phyloP scores from a whole-genome alignment of 1,140 invertebrate species.

The Colletes gigas region DNA sequence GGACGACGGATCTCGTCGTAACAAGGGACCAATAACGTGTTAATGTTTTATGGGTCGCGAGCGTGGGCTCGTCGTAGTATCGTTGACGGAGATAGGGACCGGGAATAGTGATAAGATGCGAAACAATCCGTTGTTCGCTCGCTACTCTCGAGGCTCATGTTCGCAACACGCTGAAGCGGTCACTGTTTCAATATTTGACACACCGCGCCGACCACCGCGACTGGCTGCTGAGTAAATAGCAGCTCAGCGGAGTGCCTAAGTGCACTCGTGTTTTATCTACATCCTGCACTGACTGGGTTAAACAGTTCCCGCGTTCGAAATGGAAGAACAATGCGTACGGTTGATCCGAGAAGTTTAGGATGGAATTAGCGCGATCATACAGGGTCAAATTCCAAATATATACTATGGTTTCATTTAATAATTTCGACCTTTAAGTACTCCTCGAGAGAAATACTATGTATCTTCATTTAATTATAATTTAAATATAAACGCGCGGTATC shows the following conservation, averaged over 20 bases:
- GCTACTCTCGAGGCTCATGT: not conserved
- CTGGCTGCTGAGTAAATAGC: not conserved
- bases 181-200: not conserved
- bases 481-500: too few relatives aligned
- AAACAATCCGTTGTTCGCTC: too few relatives aligned
- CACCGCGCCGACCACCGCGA: not conserved
- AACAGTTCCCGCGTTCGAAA: not conserved
- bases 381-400: too few relatives aligned
- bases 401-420: too few relatives aligned
- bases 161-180: not conserved
- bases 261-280: not conserved
- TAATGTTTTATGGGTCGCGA: not conserved
- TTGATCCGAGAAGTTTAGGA: too few relatives aligned
- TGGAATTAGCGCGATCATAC: too few relatives aligned
- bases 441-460: too few relatives aligned
- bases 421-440: too few relatives aligned
- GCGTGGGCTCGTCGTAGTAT: too few relatives aligned
- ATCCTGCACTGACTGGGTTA: not conserved
- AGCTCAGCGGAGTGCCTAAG: not conserved
- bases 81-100: too few relatives aligned
- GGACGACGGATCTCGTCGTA: not conserved
- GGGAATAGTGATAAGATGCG: too few relatives aligned
- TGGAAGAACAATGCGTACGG: not conserved
- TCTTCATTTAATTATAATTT: too few relatives aligned
- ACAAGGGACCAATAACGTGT: not conserved